A percentile compares a stretch with the other conserved stretches of the same genome.
Evolutionary conservation across 2,797 vertebrate genomes (phyloP).

Genomic region (Coregonus suidteri): DNA sequence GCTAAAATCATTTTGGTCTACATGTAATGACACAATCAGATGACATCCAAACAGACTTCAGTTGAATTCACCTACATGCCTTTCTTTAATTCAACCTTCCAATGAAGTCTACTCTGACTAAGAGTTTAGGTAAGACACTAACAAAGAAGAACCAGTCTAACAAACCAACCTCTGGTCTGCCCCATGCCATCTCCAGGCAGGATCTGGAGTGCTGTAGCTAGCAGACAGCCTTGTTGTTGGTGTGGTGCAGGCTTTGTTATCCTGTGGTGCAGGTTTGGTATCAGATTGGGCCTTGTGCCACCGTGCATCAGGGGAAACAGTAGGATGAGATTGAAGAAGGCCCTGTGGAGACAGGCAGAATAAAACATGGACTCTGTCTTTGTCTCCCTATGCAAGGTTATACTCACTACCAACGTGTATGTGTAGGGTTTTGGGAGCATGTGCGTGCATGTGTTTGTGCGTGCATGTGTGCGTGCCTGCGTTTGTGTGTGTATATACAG

Average conservation of each 20-base stretch:
- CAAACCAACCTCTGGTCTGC: not conserved
- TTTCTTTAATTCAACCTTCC: not conserved
- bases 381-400: not conserved
- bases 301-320: not conserved
- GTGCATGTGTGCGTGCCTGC: not conserved
- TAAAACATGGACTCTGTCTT: conserved; percentile 6
- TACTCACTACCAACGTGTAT: not conserved
- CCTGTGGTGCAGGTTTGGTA: not conserved
- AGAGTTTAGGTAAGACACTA: not conserved
- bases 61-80: not conserved
- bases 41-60: not conserved
- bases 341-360: conserved; percentile 6
- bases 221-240: not conserved
- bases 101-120: not conserved
- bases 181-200: not conserved
- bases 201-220: not conserved
- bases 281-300: not conserved
- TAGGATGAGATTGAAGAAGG: not conserved
- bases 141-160: not conserved
- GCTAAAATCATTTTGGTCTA: not conserved
- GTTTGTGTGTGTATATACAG: not conserved
- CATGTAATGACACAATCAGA: not conserved
- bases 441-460: not conserved
- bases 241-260: not conserved
- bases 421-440: not conserved